Base-by-base conservation (phyloP, 1,140 invertebrate genomes). In the Drosophila azteca region DNA sequence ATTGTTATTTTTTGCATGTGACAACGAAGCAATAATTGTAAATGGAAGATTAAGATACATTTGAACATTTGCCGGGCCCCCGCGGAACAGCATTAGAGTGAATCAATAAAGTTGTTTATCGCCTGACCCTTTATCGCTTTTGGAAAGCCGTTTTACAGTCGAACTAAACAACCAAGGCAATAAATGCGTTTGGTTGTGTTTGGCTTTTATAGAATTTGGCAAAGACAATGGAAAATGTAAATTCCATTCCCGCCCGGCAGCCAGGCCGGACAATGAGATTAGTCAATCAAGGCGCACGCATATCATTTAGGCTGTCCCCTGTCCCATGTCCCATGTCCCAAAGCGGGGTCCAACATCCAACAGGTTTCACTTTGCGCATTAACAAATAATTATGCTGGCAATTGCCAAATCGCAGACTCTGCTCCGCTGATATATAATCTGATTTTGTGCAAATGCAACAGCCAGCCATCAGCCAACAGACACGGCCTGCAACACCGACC, bases 161-260 rank as follows among this genome's bases (percentile, higher is more conserved):
- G 24, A 15, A n/a, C 35, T 39, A 39, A 13, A 39, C 3, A 39
- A 39, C 35, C 4, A 39, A 39, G 5, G 35, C n/a, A 24, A 24
- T 31, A 52, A 66, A 65, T 65, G 71, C 58, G 61, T 63, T 51
- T 67, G 57, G 50, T 53, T 58, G 50, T 48, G 52, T 73, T 71
- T 84, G 0, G 17, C 17, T 65, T 62, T 67, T 64, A 59, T 69
- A 69, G 68, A 85, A 80, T 77, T 46, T 69, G 58, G 50, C 51
- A 35, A 48, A 52, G 29, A 84, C 77, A 84, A 84, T 87, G 74
- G 82, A 77, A 84, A 81, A 81, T 84, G 77, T 68, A 66, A 87
- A 81, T 84, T 24, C 41, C 49, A 35, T 69, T 58, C 50, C 26
- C 24, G 64, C 6, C 51, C n/a, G 26, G 9, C 53, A 22, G 41